Evolutionary conservation across 2,888 invertebrate species (phyloP), one percentile per base, ranked within the genome.

Genomic region (Eupithecia dodoneata): DNA sequence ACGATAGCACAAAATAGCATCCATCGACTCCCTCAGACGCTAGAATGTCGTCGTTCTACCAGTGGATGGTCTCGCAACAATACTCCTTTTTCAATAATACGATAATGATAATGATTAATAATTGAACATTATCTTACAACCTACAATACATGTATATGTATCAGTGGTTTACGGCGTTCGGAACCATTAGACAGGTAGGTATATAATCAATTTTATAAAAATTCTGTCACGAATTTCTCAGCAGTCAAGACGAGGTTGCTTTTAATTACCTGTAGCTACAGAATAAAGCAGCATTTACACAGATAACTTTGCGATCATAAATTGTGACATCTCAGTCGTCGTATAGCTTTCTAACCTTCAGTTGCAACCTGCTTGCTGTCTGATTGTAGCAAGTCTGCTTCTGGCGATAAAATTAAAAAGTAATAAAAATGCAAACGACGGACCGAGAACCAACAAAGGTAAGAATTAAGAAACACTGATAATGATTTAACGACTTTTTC

Each of bases 361-460:
- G n/a, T n/a, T 30, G n/a, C 49, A 73, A 52, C 12, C 45, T 18
- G 73, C 52, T 30, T 76, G 9, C 18, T n/a, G n/a, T 52, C 41
- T 66, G 18, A 74, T 66, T 59, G 49, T 12, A 41, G 55, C 73
- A 42, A 71, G 77, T 74, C 81, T 78, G 81, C 75, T 77, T 76
- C 44, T 73, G 69, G 75, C 78, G 77, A 81, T 76, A 81, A 80
- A 84, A 84, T 84, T 83, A 83, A 81, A 83, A 83, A 82, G 83
- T 83, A 83, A 85, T 85, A 83, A 84, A 85, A 84, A 85, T 85
- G 84, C 84, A 82, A 85, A 85, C 84, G 84, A 84, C 79, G 76
- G 73, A 69, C 76, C 77, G 79, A 77, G 73, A 75, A 74, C 79
- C 75, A 77, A 75, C 77, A 75, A 72, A 75, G 74, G 73, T 67